Base-by-base conservation (phyloP, 2,888 invertebrate species). In the Protonemura montana region DNA sequence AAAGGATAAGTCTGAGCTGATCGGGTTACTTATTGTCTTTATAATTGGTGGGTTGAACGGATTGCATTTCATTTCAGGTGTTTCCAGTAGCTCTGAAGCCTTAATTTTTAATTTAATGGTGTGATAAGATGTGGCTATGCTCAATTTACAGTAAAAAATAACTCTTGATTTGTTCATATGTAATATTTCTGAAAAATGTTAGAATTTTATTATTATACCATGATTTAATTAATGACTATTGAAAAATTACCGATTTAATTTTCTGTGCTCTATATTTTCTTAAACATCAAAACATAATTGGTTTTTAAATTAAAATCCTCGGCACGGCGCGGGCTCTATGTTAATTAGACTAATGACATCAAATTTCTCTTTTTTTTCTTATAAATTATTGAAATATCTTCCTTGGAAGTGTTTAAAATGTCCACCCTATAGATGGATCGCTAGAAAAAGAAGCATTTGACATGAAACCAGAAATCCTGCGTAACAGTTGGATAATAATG, bases 341-440 rank as follows among this genome's bases (percentile, higher is more conserved):
- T 1, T 59, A 59, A 59, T 59, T 59, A 59, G 21, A 59, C 59
- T 59, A 59, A 59, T 59, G 59, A 59, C 59, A 59, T 59, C 59
- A 59, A 59, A 59, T 59, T 59, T 59, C 59, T 59, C 59, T 59
- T 59, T 59, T 13, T 59, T 21, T 16, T 21, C 21, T 13, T 1
- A 59, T 59, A 59, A 59, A 59, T 59, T 59, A 59, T 59, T 59
- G 21, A 59, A 59, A 59, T 59, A 59, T 59, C 59, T 59, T 59
- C 16, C 21, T 59, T 59, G 59, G 59, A 59, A 59, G 16, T 10
- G 59, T 59, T 35, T 59, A 7, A 7, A 59, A 59, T 59, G 59
- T 59, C 59, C 59, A 59, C 59, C 59, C 59, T 59, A 59, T 59
- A 59, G 59, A 59, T 59, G 59, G 59, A 59, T 59, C 21, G 59